A percentile compares a stretch with the other conserved stretches of the same genome.
These are phyloP conservation scores for Cephus sareptanus DNA, from an alignment of 2,888 invertebrate genomes.

Conservation along the genomic window DNA sequence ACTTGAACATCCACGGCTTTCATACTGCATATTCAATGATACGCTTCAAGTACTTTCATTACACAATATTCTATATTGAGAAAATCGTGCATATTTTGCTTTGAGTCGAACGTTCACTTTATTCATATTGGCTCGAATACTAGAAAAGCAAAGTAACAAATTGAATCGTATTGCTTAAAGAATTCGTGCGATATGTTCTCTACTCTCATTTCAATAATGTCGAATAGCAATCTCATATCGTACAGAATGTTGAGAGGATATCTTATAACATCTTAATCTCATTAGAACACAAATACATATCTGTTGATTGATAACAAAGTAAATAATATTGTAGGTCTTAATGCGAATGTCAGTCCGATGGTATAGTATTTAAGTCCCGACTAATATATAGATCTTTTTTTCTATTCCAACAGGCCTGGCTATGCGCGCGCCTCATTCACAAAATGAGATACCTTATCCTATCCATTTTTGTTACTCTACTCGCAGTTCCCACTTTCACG, in stretches of 20 bases:
- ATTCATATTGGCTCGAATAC: background rate
- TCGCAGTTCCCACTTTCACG: slow-evolving; percentile 44
- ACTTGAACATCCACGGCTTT: background rate
- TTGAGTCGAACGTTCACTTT: background rate
- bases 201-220: background rate
- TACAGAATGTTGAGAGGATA: background rate
- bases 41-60: background rate
- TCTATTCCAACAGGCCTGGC: slow-evolving; percentile 62
- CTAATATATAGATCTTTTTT: slow-evolving; percentile 43
- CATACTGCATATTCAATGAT: background rate
- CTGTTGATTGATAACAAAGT: background rate
- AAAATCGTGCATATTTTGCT: background rate
- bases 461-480: slow-evolving; percentile 44
- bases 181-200: background rate
- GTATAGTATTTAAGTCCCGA: slow-evolving; percentile 19
- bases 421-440: slow-evolving; percentile 55
- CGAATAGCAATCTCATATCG: background rate
- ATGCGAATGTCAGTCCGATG: background rate
- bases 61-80: background rate
- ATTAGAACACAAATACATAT: background rate
- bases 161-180: background rate
- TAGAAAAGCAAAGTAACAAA: background rate
- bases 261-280: background rate
- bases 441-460: slow-evolving; percentile 58
- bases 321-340: background rate